Evolutionary conservation across 37 sponge, comb jelly and placozoan species (phyloP), one percentile per base, ranked within the genome.

Genomic region (Spongilla lacustris): DNA sequence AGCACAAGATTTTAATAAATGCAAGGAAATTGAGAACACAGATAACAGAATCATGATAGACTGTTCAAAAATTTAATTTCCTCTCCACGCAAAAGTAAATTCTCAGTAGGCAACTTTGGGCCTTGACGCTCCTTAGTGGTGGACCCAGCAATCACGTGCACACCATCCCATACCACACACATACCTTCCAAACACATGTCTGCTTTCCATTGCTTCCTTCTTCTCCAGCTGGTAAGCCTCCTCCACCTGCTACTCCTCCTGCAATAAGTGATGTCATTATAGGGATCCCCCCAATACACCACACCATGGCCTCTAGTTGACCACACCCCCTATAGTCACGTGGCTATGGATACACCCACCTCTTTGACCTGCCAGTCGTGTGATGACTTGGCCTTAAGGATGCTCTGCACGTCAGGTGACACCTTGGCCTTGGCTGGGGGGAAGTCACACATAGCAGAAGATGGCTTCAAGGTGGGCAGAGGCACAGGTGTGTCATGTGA

Each of bases 191-290:
- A 22, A 92, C n/a, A 6, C 82, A 87, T 6, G 85, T 48, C 28
- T 17, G 68, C 14, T 84, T 66, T 95, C 94, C 81, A 95, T 84
- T 19, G 33, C 75, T 36, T 95, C 96, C 36, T 86, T 89, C 74
- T 85, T 84, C 71, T 93, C 96, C 34, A 90, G 68, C 26, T 82
- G 78, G 27, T 95, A 95, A 6, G 46, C 72, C 58, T 93, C 75
- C 69, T 93, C 84, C 82, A n/a, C 84, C 35, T 88, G 85, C 85
- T 72, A 41, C 73, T 94, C 93, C 19, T 72, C 83, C 93, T 93
- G 35, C 46, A 71, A n/a, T n/a, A n/a, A n/a, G n/a, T n/a, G n/a
- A n/a, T n/a, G n/a, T n/a, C n/a, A n/a, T n/a, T n/a, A n/a, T n/a
- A n/a, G n/a, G n/a, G n/a, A n/a, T n/a, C n/a, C n/a, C n/a, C n/a